Conservation (phyloP, 2,797 vertebrate species). For the Psittacula derbiana region DNA sequence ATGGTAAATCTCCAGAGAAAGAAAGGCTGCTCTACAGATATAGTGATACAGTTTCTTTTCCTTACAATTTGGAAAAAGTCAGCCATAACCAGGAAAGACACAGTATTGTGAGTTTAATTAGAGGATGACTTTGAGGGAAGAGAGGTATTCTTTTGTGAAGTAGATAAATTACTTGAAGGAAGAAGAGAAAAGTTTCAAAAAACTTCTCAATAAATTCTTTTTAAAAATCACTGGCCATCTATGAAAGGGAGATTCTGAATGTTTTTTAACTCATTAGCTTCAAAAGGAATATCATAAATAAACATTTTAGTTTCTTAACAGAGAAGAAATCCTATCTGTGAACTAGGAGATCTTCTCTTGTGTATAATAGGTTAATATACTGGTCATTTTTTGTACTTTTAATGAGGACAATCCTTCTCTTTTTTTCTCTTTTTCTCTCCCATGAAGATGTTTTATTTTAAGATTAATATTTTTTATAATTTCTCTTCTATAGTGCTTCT, state of each 20-base stretch:
- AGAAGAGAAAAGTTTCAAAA: background rate
- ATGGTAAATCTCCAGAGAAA: background rate
- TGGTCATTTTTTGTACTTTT: background rate
- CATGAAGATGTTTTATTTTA: background rate
- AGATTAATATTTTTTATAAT: background rate
- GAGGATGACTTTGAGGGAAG: background rate
- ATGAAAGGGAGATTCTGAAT: background rate
- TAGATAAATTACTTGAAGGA: background rate
- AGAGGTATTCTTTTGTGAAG: background rate
- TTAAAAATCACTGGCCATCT: background rate
- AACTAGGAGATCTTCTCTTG: background rate
- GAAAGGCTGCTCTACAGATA: background rate
- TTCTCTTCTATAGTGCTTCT: background rate
- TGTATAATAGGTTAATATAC: background rate
- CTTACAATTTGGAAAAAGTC: background rate
- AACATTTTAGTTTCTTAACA: background rate
- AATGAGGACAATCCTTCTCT: background rate
- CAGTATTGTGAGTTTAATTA: constrained; percentile 6
- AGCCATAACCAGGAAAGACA: background rate
- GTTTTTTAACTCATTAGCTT: background rate
- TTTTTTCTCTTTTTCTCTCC: background rate
- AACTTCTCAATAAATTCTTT: background rate
- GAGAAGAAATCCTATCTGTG: background rate
- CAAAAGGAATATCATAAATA: background rate
- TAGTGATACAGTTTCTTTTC: background rate